phyloP scores from a whole-genome alignment of 2,888 invertebrate species.

The Nephrotoma appendiculata region DNA sequence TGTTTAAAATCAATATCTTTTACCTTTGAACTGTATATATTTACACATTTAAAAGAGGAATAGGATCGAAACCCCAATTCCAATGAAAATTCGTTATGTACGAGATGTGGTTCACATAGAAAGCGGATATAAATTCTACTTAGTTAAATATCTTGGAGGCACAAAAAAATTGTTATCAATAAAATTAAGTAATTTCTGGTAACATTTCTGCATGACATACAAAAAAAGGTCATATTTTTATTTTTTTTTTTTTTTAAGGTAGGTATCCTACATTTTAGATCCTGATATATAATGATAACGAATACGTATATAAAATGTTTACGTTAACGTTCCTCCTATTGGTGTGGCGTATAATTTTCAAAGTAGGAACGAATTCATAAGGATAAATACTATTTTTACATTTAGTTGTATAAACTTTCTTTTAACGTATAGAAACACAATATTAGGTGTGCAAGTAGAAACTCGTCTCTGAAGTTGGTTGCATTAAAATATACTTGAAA shows the following conservation, averaged over 20 bases:
- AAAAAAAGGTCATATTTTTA: neutral
- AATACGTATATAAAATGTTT: neutral
- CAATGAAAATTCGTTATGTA: too few relatives aligned
- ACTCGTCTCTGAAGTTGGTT: too few relatives aligned
- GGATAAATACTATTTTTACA: too few relatives aligned
- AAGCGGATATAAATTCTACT: neutral
- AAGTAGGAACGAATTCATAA: neutral
- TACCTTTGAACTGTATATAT: too few relatives aligned
- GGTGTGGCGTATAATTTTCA: neutral
- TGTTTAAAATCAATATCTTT: too few relatives aligned
- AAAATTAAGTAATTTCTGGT: neutral
- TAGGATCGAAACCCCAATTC: too few relatives aligned
- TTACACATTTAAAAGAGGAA: too few relatives aligned
- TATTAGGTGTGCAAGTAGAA: too few relatives aligned
- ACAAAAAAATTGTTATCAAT: neutral
- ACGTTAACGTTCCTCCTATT: neutral
- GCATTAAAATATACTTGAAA: too few relatives aligned
- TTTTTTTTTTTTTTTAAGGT: neutral
- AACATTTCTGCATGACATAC: neutral
- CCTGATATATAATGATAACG: neutral
- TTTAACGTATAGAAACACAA: too few relatives aligned
- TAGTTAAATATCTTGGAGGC: neutral
- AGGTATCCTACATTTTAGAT: neutral
- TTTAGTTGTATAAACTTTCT: too few relatives aligned
- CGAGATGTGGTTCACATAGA: too few relatives aligned